Evolutionary conservation across 2,797 vertebrate species (phyloP).

Genomic region (Stomatorhinus walkeri): DNA sequence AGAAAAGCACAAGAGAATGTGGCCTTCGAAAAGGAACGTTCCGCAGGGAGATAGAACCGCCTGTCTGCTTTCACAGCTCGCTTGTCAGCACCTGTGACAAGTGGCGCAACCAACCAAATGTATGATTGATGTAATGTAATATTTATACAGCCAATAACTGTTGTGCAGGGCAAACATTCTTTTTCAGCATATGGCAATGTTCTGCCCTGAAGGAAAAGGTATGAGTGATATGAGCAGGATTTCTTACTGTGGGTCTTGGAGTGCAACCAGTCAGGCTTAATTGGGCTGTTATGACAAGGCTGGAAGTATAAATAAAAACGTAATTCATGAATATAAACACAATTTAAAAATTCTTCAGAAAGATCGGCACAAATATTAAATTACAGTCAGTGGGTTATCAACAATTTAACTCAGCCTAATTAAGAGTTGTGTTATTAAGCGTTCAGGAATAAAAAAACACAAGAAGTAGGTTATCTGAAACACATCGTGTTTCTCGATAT

Average conservation of each 20-base stretch:
- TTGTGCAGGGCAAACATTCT: not conserved
- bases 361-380: not conserved
- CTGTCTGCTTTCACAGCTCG: not conserved
- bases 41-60: not conserved
- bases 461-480: not conserved
- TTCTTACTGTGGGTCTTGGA: not conserved
- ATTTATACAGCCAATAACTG: not conserved
- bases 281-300: not conserved
- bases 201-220: not conserved
- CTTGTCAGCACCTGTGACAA: not conserved
- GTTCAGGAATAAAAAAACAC: not conserved
- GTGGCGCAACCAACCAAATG: not conserved
- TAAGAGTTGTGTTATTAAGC: not conserved
- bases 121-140: constrained; percentile 9
- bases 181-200: not conserved
- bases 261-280: not conserved
- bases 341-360: not conserved
- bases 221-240: constrained; percentile 3
- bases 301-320: not conserved
- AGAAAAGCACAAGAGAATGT: not conserved
- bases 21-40: not conserved
- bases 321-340: not conserved
- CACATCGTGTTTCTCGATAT: not conserved
- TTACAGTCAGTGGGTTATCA: constrained; percentile 1
- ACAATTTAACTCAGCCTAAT: constrained; percentile 3